Evolutionary conservation across 2,888 invertebrate species (phyloP).

Genomic region (Cheilosia pagana): DNA sequence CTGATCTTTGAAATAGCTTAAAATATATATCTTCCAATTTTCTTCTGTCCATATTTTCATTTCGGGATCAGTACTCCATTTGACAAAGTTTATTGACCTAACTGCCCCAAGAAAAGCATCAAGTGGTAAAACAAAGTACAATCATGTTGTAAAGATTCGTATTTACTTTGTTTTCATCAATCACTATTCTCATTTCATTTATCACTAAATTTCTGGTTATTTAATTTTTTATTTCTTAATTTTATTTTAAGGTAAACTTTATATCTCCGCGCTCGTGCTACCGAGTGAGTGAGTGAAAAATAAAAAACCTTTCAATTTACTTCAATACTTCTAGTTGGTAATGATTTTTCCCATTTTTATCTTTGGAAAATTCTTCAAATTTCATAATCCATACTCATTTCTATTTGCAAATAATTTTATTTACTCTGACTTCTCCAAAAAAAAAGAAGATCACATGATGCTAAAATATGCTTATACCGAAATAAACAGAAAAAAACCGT

Average conservation of each 20-base stretch:
- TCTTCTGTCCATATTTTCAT: too few species aligned
- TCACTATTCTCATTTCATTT: background rate
- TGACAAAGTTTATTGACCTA: background rate
- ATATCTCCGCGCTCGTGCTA: slow-evolving; percentile 60
- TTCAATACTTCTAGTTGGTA: background rate
- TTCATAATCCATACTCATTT: slow-evolving; percentile 1
- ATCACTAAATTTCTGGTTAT: background rate
- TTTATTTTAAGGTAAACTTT: slow-evolving; percentile 72
- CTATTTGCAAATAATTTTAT: slow-evolving; percentile 10
- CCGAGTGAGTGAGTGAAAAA: slow-evolving; percentile 69
- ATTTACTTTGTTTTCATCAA: background rate
- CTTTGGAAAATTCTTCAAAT: slow-evolving; percentile 9
- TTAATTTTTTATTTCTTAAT: slow-evolving; percentile 37
- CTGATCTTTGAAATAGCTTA: too few species aligned
- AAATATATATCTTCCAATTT: too few species aligned
- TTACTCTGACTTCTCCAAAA: slow-evolving; percentile 14
- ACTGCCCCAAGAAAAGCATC: too few species aligned
- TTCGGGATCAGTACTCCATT: too few species aligned
- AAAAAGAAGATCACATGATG: slow-evolving; percentile 43
- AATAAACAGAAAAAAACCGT: background rate
- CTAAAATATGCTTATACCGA: background rate
- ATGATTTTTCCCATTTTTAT: background rate
- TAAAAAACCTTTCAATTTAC: background rate
- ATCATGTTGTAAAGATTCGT: background rate
- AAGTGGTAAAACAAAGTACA: too few species aligned